Percentiles rank a stretch among this genome's conserved stretches.
Conservation (phyloP, 2,113 vertebrate genomes). For the Rhabdomys dilectus region DNA sequence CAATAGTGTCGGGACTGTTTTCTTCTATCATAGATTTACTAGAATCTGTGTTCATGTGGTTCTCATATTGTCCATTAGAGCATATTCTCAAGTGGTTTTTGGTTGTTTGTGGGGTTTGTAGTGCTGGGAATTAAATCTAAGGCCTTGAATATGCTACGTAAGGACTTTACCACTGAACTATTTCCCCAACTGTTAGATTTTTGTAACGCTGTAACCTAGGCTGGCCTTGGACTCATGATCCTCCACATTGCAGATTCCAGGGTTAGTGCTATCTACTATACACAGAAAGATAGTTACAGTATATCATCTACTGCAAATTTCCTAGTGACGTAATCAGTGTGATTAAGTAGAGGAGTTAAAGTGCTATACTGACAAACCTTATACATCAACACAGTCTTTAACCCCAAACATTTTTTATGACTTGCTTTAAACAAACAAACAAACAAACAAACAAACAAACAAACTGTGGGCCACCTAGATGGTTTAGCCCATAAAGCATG, state of each 20-base stretch:
- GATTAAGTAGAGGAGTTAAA: conserved; percentile 35
- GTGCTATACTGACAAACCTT: background rate
- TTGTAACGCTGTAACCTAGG: background rate
- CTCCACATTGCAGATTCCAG: background rate
- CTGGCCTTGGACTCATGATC: background rate
- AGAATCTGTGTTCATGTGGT: background rate
- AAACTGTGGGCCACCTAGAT: too few species aligned
- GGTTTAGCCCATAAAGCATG: background rate
- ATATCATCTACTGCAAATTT: background rate
- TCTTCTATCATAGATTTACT: background rate
- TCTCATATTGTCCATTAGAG: background rate
- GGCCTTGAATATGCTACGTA: background rate
- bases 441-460: background rate
- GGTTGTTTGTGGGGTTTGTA: background rate
- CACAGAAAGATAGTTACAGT: background rate
- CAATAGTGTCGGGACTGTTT: background rate
- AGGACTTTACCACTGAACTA: background rate
- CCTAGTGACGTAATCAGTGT: background rate
- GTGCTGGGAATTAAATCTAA: background rate
- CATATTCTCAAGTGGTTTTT: background rate
- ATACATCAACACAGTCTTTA: conserved; percentile 2
- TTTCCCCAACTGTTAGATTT: background rate
- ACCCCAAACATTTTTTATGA: conserved; percentile 31
- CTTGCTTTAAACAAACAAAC: background rate
- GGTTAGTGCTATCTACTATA: background rate